These are phyloP conservation scores for Petaurus breviceps DNA, from an alignment of 2,113 vertebrate species.

Conservation along the genomic window DNA sequence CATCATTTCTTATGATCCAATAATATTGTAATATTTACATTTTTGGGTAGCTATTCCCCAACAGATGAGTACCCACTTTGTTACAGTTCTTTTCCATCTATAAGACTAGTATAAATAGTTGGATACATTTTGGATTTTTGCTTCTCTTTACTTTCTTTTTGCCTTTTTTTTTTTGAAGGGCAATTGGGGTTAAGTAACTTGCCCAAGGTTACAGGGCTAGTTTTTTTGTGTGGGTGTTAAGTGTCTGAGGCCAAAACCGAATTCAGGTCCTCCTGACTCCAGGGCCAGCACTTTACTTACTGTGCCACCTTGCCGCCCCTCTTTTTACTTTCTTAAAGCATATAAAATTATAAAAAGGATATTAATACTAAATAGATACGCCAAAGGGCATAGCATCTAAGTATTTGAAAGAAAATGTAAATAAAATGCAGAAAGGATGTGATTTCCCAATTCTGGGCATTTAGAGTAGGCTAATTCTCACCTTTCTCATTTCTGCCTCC, in stretches of 20 bases:
- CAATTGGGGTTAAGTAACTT: too few relatives aligned
- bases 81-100: neutral
- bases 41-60: neutral
- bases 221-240: too few relatives aligned
- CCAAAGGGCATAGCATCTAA: neutral
- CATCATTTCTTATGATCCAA: neutral
- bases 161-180: too few relatives aligned
- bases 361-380: neutral
- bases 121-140: neutral
- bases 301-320: too few relatives aligned
- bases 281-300: too few relatives aligned
- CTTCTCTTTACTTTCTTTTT: neutral
- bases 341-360: neutral
- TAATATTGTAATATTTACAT: neutral
- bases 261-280: too few relatives aligned
- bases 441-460: neutral
- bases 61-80: neutral
- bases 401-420: neutral
- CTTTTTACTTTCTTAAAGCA: neutral
- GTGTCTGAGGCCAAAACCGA: too few relatives aligned
- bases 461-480: neutral
- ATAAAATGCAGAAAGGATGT: neutral
- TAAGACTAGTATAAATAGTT: neutral
- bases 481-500: neutral
- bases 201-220: too few relatives aligned